Evolutionary conservation across 2,113 vertebrate genomes (phyloP).

Genomic region (Hippopotamus amphibius): DNA sequence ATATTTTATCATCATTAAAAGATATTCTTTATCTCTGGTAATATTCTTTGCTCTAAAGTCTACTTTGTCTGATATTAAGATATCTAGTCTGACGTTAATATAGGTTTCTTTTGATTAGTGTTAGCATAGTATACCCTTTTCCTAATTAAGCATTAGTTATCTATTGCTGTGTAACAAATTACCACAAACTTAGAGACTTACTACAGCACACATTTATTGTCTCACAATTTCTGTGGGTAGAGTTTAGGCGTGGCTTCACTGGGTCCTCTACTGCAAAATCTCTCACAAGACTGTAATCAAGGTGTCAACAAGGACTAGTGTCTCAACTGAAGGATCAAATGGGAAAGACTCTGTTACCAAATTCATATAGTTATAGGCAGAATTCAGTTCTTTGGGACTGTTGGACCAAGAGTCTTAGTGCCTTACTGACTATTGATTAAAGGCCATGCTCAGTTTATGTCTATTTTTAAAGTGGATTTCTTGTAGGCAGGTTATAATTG

Average conservation of each 20-base stretch:
- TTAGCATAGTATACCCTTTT: background rate
- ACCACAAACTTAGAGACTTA: background rate
- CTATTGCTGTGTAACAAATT: background rate
- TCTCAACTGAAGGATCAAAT: background rate
- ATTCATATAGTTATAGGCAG: background rate
- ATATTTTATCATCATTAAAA: background rate
- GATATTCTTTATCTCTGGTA: background rate
- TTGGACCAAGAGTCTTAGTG: background rate
- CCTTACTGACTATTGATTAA: background rate
- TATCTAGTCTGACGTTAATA: background rate
- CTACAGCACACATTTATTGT: background rate
- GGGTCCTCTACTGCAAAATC: background rate
- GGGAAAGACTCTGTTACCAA: background rate
- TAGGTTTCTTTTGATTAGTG: background rate
- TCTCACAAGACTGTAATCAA: background rate
- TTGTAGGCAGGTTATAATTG: background rate
- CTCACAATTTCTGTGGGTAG: background rate
- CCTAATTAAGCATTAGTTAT: background rate
- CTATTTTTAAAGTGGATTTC: background rate
- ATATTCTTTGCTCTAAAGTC: background rate
- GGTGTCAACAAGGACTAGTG: background rate
- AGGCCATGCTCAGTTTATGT: background rate
- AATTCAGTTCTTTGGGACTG: background rate
- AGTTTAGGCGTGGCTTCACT: background rate
- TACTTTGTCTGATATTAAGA: background rate